Evolutionary conservation across 2,113 vertebrate genomes (phyloP).

Genomic region (Elanus axillaris): DNA sequence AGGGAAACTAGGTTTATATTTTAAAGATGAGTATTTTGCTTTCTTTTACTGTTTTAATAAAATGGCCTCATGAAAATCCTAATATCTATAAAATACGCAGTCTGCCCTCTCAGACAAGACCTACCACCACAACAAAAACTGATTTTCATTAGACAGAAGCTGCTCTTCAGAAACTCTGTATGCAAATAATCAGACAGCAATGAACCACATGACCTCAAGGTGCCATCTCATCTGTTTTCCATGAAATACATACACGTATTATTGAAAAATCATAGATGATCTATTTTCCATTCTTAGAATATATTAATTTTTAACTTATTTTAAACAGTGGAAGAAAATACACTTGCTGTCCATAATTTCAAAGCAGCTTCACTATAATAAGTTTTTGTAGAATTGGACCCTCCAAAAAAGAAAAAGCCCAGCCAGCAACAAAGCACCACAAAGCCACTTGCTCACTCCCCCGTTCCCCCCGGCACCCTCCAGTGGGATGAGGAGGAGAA

Average conservation of each 20-base stretch:
- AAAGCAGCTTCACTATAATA: not conserved
- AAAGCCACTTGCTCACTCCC: too few relatives aligned
- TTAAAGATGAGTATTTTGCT: not conserved
- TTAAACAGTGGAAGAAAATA: not conserved
- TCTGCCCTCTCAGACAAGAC: not conserved
- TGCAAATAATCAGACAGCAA: not conserved
- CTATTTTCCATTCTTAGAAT: not conserved
- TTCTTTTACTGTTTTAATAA: not conserved
- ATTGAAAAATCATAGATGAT: not conserved
- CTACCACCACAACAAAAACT: not conserved
- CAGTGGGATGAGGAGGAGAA: too few relatives aligned
- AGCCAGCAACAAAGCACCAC: too few relatives aligned
- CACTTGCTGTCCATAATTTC: not conserved
- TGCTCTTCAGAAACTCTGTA: not conserved
- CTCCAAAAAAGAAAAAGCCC: not conserved
- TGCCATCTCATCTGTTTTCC: not conserved
- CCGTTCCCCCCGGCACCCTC: too few relatives aligned
- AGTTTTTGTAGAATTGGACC: not conserved
- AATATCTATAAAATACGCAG: not conserved
- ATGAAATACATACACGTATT: not conserved
- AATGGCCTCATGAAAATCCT: not conserved
- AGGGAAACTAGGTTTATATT: not conserved
- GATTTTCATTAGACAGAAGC: not conserved
- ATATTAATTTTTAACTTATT: not conserved
- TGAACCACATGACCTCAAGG: not conserved